Evolutionary conservation across 2,797 vertebrate species (phyloP).

Genomic region (Gymnopithys bicolor): DNA sequence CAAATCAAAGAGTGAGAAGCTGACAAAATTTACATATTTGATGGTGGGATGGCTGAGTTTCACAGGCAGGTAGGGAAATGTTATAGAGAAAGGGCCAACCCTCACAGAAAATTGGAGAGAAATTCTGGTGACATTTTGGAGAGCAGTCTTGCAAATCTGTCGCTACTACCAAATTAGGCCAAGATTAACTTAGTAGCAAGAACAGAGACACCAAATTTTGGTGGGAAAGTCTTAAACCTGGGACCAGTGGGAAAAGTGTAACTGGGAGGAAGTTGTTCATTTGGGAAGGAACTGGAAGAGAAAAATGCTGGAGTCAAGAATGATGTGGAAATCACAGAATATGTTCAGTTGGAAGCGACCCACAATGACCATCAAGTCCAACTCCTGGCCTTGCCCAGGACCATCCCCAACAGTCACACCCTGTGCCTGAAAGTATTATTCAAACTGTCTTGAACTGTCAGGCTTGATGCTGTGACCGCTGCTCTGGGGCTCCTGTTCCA

Average conservation of each 20-base stretch:
- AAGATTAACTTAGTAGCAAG: neutral
- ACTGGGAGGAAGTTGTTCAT: neutral
- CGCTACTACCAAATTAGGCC: neutral
- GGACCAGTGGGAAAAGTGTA: neutral
- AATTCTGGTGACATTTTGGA: neutral
- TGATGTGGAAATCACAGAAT: neutral
- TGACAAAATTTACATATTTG: neutral
- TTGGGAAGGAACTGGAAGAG: neutral
- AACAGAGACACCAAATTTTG: neutral
- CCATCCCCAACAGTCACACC: neutral
- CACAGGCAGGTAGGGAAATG: accelerated
- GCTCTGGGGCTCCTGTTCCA: neutral
- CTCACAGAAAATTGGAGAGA: neutral
- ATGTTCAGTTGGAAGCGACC: neutral
- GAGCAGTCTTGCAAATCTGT: neutral
- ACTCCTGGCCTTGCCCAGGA: neutral
- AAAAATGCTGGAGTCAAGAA: accelerated
- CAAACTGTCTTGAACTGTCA: neutral
- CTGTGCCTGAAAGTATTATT: neutral
- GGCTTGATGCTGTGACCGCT: neutral
- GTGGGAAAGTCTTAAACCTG: neutral
- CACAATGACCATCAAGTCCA: neutral
- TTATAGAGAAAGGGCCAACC: neutral
- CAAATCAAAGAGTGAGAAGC: neutral
- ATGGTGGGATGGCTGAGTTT: neutral